Evolutionary conservation across 2,797 vertebrate species (phyloP).

Genomic region (Artibeus jamaicensis): DNA sequence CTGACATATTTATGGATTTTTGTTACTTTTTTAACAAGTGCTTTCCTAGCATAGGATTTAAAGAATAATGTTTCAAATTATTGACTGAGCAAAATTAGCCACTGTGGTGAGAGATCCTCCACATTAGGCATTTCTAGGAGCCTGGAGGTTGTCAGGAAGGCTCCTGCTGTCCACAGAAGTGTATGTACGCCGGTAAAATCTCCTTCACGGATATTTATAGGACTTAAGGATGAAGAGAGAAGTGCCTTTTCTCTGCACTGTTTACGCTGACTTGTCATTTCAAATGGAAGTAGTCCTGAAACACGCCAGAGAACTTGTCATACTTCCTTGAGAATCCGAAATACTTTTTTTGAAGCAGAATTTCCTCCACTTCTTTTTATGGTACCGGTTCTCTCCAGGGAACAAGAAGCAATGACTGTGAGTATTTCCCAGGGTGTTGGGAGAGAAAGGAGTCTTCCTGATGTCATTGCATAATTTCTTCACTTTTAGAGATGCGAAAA

Average conservation of each 20-base stretch:
- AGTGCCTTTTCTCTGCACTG: background rate
- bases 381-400: conserved; percentile 35
- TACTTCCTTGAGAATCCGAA: conserved; percentile 54
- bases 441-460: background rate
- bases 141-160: background rate
- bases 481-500: conserved; percentile 18
- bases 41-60: background rate
- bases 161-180: background rate
- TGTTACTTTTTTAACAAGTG: conserved; percentile 42
- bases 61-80: background rate
- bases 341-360: conserved; percentile 47
- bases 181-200: background rate
- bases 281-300: background rate
- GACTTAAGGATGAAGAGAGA: background rate
- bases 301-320: background rate
- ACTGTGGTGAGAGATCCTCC: background rate
- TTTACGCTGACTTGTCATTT: background rate
- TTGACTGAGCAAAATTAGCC: background rate
- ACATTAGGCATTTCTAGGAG: background rate
- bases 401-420: conserved; percentile 53
- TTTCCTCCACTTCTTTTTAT: conserved; percentile 46
- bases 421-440: conserved; percentile 15
- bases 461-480: background rate
- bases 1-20: conserved; percentile 35
- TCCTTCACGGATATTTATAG: background rate